Conservation (phyloP, 2,113 vertebrate genomes). For the Jaculus jaculus region DNA sequence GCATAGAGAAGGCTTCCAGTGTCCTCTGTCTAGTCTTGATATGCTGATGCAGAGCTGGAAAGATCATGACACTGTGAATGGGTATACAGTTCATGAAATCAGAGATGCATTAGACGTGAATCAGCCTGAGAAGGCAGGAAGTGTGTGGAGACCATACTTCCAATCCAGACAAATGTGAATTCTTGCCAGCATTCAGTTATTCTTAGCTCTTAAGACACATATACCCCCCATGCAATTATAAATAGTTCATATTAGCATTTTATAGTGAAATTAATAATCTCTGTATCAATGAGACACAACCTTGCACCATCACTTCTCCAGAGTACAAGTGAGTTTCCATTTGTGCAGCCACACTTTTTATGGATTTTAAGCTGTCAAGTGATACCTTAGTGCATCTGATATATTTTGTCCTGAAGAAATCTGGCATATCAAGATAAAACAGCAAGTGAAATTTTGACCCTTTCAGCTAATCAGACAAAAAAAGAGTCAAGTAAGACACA, state of each 20-base stretch:
- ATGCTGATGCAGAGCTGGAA: not conserved
- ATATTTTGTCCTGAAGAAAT: not conserved
- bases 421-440: not conserved
- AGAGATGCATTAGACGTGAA: not conserved
- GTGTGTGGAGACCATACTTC: not conserved
- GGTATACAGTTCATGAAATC: accelerated
- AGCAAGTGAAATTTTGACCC: not conserved
- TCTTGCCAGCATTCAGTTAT: not conserved
- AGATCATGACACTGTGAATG: not conserved
- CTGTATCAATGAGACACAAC: not conserved
- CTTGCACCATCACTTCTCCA: no score
- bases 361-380: not conserved
- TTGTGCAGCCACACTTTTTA: not conserved
- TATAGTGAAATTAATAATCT: not conserved
- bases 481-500: not conserved
- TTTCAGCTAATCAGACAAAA: not conserved
- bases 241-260: not conserved
- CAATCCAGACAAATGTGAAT: not conserved
- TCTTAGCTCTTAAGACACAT: not conserved
- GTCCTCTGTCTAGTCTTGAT: not conserved
- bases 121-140: not conserved
- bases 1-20: not conserved
- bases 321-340: accelerated
- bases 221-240: not conserved
- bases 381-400: not conserved